Conservation (phyloP, 2,797 vertebrate genomes). For the Ceryle rudis region DNA sequence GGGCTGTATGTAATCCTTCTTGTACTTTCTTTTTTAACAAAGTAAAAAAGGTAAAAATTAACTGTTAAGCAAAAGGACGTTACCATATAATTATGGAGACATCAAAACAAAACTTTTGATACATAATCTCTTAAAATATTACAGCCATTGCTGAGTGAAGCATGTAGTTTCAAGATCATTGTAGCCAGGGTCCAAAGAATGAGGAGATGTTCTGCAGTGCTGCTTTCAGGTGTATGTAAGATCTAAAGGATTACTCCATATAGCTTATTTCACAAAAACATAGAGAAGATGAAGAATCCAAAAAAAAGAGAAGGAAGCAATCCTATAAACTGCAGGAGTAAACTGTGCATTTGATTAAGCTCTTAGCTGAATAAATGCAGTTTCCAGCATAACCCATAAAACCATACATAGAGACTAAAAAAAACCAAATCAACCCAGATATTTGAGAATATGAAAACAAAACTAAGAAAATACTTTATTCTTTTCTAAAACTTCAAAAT, state of each 20-base stretch:
- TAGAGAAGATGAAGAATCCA: not conserved
- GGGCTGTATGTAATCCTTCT: not conserved
- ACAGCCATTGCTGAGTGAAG: not conserved
- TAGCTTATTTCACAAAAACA: not conserved
- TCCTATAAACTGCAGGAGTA: not conserved
- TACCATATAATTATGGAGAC: not conserved
- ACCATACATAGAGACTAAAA: not conserved
- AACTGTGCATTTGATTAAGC: not conserved
- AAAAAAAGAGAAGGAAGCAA: not conserved
- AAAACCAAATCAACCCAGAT: not conserved
- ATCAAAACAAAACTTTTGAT: not conserved
- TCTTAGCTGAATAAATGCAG: not conserved
- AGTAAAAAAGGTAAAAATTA: not conserved
- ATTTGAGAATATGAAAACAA: not conserved
- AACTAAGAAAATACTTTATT: not conserved
- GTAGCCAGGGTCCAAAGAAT: not conserved
- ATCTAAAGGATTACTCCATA: not conserved
- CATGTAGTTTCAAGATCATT: not conserved
- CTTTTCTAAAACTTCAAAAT: not conserved
- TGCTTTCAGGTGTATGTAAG: rapidly evolving
- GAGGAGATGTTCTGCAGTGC: not conserved
- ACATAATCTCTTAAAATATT: rapidly evolving
- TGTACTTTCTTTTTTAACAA: not conserved
- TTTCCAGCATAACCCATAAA: not conserved
- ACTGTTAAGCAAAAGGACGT: not conserved